Conservation (phyloP, 2,113 vertebrate species). For the Petrocephalus microphthalmus region DNA sequence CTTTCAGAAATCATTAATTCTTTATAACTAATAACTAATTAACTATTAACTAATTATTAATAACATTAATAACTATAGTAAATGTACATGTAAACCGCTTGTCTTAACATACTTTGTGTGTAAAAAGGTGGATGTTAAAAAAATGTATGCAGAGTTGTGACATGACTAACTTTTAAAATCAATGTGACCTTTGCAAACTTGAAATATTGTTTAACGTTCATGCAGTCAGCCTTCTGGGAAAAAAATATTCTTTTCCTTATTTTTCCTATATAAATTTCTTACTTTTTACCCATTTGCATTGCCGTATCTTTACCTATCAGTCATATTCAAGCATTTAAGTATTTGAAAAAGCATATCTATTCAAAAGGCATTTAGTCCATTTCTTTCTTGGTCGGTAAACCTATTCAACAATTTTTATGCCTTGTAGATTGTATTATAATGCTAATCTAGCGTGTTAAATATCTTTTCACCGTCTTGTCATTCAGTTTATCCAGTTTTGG, state of each 20-base stretch:
- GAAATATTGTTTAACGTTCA: not conserved
- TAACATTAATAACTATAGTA: not conserved
- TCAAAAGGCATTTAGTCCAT: conserved; percentile 99
- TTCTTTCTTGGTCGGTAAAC: conserved; percentile 99
- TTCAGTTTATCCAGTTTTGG: conserved; percentile 99
- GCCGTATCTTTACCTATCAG: conserved; percentile 84
- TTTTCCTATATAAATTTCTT: conserved; percentile 39
- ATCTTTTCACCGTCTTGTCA: conserved; percentile 99
- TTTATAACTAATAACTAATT: too few relatives aligned
- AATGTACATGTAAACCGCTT: not conserved
- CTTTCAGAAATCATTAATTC: not conserved
- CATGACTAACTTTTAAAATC: not conserved
- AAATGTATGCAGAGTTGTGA: not conserved
- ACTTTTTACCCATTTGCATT: conserved; percentile 66
- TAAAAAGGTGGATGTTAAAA: not conserved
- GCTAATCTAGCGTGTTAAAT: conserved; percentile 99
- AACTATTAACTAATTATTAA: too few relatives aligned
- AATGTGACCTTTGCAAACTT: not conserved
- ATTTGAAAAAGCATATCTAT: conserved; percentile 85
- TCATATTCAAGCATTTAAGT: conserved; percentile 42
- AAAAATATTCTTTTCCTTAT: not conserved
- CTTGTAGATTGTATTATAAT: conserved; percentile 99
- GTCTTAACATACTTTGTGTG: not conserved
- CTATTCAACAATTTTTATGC: conserved; percentile 99
- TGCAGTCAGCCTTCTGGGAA: not conserved